phyloP scores from a whole-genome alignment of 2,888 invertebrate genomes.

The Drosophila acutilabella region DNA sequence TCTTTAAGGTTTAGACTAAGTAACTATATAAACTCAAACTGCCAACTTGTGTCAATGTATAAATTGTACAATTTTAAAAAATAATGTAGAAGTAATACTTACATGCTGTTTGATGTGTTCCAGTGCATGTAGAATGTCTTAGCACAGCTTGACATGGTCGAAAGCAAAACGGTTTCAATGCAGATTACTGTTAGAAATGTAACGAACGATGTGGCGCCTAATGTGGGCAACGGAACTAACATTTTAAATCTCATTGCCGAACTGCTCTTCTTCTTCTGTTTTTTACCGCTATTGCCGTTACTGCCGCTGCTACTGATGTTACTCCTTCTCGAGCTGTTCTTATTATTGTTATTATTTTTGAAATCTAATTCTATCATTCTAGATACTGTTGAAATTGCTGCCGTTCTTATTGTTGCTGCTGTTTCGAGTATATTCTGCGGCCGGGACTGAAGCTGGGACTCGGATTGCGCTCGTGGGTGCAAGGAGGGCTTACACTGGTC shows the following conservation, averaged over 20 bases:
- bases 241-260: slow-evolving; percentile 63
- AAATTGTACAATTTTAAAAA: not conserved
- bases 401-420: not conserved
- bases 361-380: not conserved
- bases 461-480: not conserved
- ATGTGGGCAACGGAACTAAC: slow-evolving; percentile 81
- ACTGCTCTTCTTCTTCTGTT: slow-evolving; percentile 23
- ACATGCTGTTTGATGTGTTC: slow-evolving; percentile 95
- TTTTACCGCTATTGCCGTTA: slow-evolving; percentile 14
- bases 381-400: not conserved
- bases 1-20: too few species aligned
- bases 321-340: slow-evolving; percentile 18
- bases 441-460: slow-evolving; percentile 4
- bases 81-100: slow-evolving; percentile 54
- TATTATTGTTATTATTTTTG: slow-evolving; percentile 1
- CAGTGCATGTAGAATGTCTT: slow-evolving; percentile 95
- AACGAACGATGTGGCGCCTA: slow-evolving; percentile 86
- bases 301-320: slow-evolving; percentile 6
- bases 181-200: slow-evolving; percentile 87
- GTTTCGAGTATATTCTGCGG: not conserved
- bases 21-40: too few species aligned
- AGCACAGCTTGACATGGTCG: slow-evolving; percentile 89
- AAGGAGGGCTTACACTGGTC: slow-evolving; percentile 16
- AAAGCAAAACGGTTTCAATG: slow-evolving; percentile 87
- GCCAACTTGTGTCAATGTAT: not conserved